Evolutionary conservation across 2,113 vertebrate species (phyloP).

Genomic region (Dendropsophus ebraccatus): DNA sequence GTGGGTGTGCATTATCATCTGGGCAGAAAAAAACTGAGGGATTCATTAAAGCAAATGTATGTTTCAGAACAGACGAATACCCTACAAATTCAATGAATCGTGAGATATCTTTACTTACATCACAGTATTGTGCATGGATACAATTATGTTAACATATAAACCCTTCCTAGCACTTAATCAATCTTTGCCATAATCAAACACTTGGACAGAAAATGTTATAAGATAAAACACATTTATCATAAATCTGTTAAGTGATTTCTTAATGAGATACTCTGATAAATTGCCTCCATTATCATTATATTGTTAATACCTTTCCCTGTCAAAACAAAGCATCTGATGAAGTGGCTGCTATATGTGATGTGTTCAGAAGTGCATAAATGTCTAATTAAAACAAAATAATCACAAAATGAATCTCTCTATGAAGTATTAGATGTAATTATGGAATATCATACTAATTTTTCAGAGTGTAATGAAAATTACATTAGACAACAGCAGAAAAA

Average conservation of each 20-base stretch:
- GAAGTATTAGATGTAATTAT: constrained; percentile 32
- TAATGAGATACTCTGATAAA: constrained; percentile 43
- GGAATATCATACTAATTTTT: constrained; percentile 25
- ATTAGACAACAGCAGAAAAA: background rate
- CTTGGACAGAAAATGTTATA: background rate
- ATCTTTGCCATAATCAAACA: background rate
- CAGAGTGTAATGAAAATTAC: background rate
- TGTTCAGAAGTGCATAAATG: constrained; percentile 33
- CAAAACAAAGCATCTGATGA: constrained; percentile 12
- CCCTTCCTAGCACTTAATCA: background rate
- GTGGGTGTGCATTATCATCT: too few species aligned
- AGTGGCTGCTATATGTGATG: constrained; percentile 17
- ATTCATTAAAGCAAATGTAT: too few species aligned
- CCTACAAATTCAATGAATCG: background rate
- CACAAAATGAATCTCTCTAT: constrained; percentile 15
- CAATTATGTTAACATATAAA: background rate
- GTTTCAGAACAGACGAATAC: background rate
- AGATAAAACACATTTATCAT: constrained; percentile 8
- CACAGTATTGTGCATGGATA: background rate
- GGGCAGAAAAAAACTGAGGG: too few species aligned
- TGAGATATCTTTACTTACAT: background rate
- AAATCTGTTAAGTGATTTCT: background rate
- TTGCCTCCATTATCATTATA: constrained; percentile 1
- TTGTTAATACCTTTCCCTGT: constrained; percentile 19
- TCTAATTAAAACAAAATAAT: constrained; percentile 49